Conservation (phyloP, 2,888 invertebrate genomes). For the Tribolium freemani region DNA sequence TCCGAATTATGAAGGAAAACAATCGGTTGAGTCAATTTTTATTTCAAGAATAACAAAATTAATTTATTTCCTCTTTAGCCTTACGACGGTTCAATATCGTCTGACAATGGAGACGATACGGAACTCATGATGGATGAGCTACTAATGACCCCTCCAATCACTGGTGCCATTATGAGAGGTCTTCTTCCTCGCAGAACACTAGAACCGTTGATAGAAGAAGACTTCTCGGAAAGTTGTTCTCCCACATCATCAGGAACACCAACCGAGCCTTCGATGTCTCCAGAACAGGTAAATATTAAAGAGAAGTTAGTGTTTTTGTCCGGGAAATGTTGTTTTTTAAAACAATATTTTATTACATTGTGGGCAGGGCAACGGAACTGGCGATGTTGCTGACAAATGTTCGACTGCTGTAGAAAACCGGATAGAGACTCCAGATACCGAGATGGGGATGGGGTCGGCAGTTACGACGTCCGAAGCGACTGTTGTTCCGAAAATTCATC, state of each 20-base stretch:
- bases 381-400: slow-evolving; percentile 71
- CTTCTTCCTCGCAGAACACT: slow-evolving; percentile 81
- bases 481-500: slow-evolving; percentile 72
- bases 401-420: slow-evolving; percentile 66
- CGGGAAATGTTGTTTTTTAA: slow-evolving; percentile 10
- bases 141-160: slow-evolving; percentile 82
- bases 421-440: slow-evolving; percentile 52
- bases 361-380: slow-evolving; percentile 70
- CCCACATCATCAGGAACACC: slow-evolving; percentile 62
- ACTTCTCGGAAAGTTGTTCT: slow-evolving; percentile 78
- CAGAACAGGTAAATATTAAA: slow-evolving; percentile 67
- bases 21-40: slow-evolving; percentile 59
- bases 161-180: slow-evolving; percentile 80
- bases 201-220: slow-evolving; percentile 88
- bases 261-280: slow-evolving; percentile 63
- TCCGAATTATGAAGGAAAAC: slow-evolving; percentile 77
- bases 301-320: neutral
- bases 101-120: slow-evolving; percentile 81
- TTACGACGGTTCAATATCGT: slow-evolving; percentile 69
- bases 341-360: slow-evolving; percentile 60
- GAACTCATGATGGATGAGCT: slow-evolving; percentile 88
- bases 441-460: slow-evolving; percentile 68
- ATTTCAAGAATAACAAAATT: neutral
- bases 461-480: slow-evolving; percentile 62
- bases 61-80: slow-evolving; percentile 50